These are phyloP conservation scores for Apomyelois bistriatella DNA, from an alignment of 2,888 invertebrate genomes.

Conservation along the genomic window DNA sequence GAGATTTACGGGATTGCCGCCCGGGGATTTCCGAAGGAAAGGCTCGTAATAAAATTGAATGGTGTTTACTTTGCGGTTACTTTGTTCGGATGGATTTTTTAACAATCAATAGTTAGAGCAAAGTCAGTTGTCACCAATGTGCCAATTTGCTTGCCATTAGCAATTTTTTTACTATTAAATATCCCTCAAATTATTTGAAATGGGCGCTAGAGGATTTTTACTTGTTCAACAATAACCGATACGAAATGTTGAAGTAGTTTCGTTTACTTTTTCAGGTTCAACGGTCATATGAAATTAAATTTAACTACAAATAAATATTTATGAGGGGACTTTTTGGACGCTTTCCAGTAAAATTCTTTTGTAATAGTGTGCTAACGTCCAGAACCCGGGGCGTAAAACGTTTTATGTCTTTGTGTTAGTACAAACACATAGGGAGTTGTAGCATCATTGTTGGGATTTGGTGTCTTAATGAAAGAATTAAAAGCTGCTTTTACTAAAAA, in stretches of 20 bases:
- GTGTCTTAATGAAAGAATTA: too few relatives aligned
- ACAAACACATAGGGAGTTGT: too few relatives aligned
- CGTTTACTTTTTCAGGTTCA: background rate
- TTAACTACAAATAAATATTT: background rate
- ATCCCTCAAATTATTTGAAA: conserved; percentile 2
- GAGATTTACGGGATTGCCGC: conserved; percentile 75
- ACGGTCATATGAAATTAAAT: background rate
- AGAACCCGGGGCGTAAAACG: background rate
- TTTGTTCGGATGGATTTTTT: conserved; percentile 36
- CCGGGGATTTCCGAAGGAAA: conserved; percentile 60
- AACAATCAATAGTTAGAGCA: background rate
- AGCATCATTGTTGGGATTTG: too few relatives aligned
- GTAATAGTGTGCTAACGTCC: background rate
- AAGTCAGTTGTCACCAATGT: conserved; percentile 28
- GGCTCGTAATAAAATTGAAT: conserved; percentile 70
- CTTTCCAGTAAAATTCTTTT: background rate
- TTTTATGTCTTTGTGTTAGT: background rate
- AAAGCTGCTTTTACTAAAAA: too few relatives aligned
- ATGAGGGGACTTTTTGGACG: background rate
- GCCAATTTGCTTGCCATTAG: conserved; percentile 34
- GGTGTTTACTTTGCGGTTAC: conserved; percentile 64
- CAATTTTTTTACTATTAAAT: conserved; percentile 49
- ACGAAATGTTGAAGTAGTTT: conserved; percentile 30
- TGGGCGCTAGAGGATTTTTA: background rate
- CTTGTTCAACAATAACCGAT: background rate